Conservation (phyloP, 2,888 invertebrate species). For the Acanthoscelides obtectus region DNA sequence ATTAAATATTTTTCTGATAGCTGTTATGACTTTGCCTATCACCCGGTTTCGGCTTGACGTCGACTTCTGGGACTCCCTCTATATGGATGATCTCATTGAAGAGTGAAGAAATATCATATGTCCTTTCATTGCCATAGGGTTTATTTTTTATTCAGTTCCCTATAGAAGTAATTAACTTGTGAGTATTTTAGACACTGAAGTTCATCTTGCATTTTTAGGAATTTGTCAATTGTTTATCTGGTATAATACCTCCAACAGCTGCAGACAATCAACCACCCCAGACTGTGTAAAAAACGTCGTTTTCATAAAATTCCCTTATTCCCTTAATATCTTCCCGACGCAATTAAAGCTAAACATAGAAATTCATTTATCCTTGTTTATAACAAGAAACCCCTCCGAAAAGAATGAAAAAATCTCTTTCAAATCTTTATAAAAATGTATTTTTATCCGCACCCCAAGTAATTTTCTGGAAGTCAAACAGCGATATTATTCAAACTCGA, state of each 20-base stretch:
- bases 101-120: too few species aligned
- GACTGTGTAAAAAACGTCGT: neutral
- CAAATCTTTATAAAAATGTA: neutral
- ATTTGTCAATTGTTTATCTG: neutral
- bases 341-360: neutral
- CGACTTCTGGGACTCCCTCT: too few species aligned
- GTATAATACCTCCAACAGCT: neutral
- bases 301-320: neutral
- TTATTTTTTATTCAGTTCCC: too few species aligned
- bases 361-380: neutral
- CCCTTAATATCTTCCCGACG: neutral
- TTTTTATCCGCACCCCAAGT: conserved; percentile 16
- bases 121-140: too few species aligned
- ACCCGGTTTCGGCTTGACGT: too few species aligned
- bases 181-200: too few species aligned
- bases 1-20: too few species aligned
- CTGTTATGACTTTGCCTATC: too few species aligned
- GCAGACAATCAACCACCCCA: neutral
- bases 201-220: neutral
- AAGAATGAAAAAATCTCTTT: neutral
- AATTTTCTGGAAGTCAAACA: conserved; percentile 25
- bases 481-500: conserved; percentile 33
- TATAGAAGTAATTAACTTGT: too few species aligned
- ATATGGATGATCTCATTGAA: too few species aligned
- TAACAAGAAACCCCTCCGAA: neutral